Base-by-base conservation (phyloP, 2,113 vertebrate species). In the Stegastes partitus region DNA sequence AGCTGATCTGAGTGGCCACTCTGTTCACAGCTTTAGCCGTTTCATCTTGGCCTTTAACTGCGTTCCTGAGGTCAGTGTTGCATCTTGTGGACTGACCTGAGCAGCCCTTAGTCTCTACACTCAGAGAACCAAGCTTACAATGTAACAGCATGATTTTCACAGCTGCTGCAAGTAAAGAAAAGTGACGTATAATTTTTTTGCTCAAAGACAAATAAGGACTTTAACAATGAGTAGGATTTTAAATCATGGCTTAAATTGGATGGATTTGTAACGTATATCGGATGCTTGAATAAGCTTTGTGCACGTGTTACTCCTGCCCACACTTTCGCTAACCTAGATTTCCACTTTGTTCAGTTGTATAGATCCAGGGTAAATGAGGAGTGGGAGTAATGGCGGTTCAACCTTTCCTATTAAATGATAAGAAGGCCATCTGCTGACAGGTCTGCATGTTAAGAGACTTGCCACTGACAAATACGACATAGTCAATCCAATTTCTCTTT, bases 321-420 rank as follows among this genome's bases (percentile, higher is more conserved):
- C 18, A 64, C 37, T n/a, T 28, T 49, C 18, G 2, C 37, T 45
- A 74, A 82, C 68, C 50, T 18, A 56, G 56, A 78, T 68, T 50
- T 79, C 57, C 28, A 18, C 53, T 64, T 68, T 31, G 21, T 57
- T 63, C 79, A 45, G 37, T 54, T 86, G 58, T 74, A 83, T 83
- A 64, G 65, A 87, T 83, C 51, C 5, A 11, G 31, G 54, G 47
- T 75, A 79, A 87, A 76, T 80, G 68, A 83, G 49, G 68, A 47
- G 44, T 56, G 21, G 18, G 68, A 50, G 59, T 59, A 67, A 89
- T 89, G 67, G 89, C 75, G 65, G 49, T 76, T 86, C 78, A 76
- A 37, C 51, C 12, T 86, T 84, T 84, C 75, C 85, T 70, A 86
- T 92, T 85, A 89, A 91, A 80, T 88, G 85, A 89, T 89, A 92